phyloP scores from a whole-genome alignment of 2,113 vertebrate species.

The Myrmecobius fasciatus region DNA sequence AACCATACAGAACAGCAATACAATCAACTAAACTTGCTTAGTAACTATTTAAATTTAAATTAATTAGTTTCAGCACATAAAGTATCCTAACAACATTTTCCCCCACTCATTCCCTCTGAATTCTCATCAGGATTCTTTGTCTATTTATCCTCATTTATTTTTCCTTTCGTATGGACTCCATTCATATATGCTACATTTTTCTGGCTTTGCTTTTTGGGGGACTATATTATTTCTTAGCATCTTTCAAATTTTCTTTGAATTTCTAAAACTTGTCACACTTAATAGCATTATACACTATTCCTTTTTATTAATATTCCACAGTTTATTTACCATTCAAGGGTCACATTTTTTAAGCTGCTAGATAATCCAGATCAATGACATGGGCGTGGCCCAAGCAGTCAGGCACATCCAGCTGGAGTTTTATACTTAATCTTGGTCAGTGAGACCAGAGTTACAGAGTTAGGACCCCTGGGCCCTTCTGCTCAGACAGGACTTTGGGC shows the following conservation, averaged over 20 bases:
- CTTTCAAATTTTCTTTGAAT: neutral
- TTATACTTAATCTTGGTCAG: neutral
- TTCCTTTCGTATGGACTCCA: neutral
- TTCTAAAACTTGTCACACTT: neutral
- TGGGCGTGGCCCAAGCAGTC: neutral
- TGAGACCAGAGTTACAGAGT: neutral
- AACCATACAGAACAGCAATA: neutral
- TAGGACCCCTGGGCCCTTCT: neutral
- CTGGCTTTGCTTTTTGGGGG: neutral
- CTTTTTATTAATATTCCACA: neutral
- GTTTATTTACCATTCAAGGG: neutral
- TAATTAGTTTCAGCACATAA: neutral
- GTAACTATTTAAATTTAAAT: neutral
- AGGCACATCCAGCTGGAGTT: neutral
- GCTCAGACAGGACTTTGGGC: neutral
- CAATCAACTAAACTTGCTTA: neutral
- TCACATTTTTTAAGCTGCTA: neutral
- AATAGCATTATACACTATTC: neutral
- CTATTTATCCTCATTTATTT: neutral
- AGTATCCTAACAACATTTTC: neutral
- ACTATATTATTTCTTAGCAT: neutral
- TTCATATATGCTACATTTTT: neutral
- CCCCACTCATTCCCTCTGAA: neutral
- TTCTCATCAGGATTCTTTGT: neutral
- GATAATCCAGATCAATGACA: neutral